Evolutionary conservation across 92 coral and sea anemone species (phyloP), one percentile per base, ranked within the genome.

Genomic region (Desmophyllum pertusum): DNA sequence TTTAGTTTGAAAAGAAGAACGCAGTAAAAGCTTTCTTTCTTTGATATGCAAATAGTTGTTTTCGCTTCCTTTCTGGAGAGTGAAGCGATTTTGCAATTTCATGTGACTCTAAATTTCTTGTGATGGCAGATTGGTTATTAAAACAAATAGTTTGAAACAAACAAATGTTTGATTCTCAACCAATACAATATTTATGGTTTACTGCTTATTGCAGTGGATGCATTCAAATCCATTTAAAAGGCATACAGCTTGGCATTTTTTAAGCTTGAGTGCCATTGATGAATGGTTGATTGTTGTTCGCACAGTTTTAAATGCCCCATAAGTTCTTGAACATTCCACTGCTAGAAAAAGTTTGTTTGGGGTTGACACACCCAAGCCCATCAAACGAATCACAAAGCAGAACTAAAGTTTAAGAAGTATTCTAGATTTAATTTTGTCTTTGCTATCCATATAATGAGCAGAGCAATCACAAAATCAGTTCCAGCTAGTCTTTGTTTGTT

Each of bases 11-110:
- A 71, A 71, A 71, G 42, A 48, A 53, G 0, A 55, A 40, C 40
- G 36, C 71, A 57, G 43, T n/a, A n/a, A 53, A 25, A 42, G 79
- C 45, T 23, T 50, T 36, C 8, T 80, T 50, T 35, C 86, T 72
- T 82, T 82, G 70, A 82, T 39, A 82, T 82, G 86, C 71, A 72
- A 82, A 82, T 82, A 18, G 30, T 27, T 71, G 70, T 82, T 41
- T 31, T 70, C 41, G 57, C 19, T 66, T 50, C 46, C 30, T 29
- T 59, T 59, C 35, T 31, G 29, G 14, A 64, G 21, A 64, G 21
- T 67, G 13, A 33, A 38, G 25, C n/a, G 40, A 35, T 40, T 45
- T 45, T 65, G n/a, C 8, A 65, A 67, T n/a, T 67, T 67, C 1
- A 37, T 33, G 42, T 23, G 40, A 62, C 11, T 9, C 25, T 5